Conservation (phyloP, 2,113 vertebrate species). For the Mohoua ochrocephala region DNA sequence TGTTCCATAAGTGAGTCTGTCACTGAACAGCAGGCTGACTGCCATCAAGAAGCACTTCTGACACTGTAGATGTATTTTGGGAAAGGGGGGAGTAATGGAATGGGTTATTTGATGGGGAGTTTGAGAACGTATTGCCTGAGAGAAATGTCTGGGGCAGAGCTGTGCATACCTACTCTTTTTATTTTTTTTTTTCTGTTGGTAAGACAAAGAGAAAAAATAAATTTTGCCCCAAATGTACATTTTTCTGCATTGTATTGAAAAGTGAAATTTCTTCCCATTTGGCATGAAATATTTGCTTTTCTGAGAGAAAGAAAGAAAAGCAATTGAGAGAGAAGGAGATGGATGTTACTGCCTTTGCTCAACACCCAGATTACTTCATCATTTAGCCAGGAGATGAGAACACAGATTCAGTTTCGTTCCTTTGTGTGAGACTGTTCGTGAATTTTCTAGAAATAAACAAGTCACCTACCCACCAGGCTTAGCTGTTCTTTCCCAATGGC, state of each 20-base stretch:
- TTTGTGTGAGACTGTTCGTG: neutral
- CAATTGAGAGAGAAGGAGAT: neutral
- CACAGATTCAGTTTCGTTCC: neutral
- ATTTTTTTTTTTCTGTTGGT: neutral
- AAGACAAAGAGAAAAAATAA: neutral
- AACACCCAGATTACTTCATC: neutral
- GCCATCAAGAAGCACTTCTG: neutral
- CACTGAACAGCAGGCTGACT: neutral
- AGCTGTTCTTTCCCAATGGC: rapidly evolving
- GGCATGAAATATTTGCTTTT: slow-evolving; percentile 20
- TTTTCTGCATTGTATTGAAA: neutral
- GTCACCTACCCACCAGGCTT: neutral
- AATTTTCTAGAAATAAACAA: neutral
- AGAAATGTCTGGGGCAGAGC: neutral
- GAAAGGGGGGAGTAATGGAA: neutral
- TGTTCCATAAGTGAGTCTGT: neutral
- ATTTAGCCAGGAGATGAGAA: neutral
- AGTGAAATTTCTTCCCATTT: neutral
- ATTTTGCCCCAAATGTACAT: neutral
- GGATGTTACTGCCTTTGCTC: slow-evolving; percentile 8
- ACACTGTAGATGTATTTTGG: neutral
- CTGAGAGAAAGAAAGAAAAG: neutral
- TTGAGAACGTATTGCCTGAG: neutral
- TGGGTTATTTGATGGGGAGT: neutral
- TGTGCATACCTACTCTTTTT: neutral